Base-by-base conservation (phyloP, 2,888 invertebrate species). In the Salpingus planirostris region DNA sequence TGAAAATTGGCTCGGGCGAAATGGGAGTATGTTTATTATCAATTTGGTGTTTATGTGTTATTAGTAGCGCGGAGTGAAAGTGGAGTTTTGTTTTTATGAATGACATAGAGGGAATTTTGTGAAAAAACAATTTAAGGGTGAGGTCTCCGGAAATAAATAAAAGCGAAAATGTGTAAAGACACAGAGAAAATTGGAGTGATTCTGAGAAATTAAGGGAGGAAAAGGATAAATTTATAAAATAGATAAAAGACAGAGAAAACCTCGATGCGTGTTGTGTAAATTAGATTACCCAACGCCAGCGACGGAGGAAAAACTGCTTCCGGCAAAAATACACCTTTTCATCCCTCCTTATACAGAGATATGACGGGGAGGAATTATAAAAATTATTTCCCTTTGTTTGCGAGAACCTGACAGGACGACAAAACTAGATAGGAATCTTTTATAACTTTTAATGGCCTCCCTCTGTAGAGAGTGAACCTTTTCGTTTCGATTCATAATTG, bases 401-500 rank as follows among this genome's bases (percentile, higher is more conserved):
- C 11, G 24, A 12, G 18, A 8, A 18, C 8, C 10, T 10, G 24
- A 29, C 11, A 22, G 14, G 11, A 13, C 18, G 18, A 18, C 5
- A 18, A 18, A 18, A 18, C n/a, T n/a, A n/a, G n/a, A n/a, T n/a
- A n/a, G n/a, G n/a, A n/a, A n/a, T n/a, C n/a, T n/a, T n/a, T n/a
- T n/a, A n/a, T n/a, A n/a, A n/a, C n/a, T n/a, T n/a, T n/a, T n/a
- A n/a, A n/a, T n/a, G n/a, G n/a, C n/a, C n/a, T n/a, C n/a, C n/a
- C n/a, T n/a, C n/a, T n/a, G n/a, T n/a, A n/a, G n/a, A n/a, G n/a
- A n/a, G n/a, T n/a, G n/a, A n/a, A n/a, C n/a, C n/a, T n/a, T n/a
- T n/a, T n/a, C n/a, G n/a, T n/a, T 53, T 50, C 54, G 50, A 53
- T 54, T 50, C 47, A 52, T 54, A 54, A 54, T 52, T 54, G 54